Conservation (phyloP, 2,888 invertebrate species). For the Clanis bilineata region DNA sequence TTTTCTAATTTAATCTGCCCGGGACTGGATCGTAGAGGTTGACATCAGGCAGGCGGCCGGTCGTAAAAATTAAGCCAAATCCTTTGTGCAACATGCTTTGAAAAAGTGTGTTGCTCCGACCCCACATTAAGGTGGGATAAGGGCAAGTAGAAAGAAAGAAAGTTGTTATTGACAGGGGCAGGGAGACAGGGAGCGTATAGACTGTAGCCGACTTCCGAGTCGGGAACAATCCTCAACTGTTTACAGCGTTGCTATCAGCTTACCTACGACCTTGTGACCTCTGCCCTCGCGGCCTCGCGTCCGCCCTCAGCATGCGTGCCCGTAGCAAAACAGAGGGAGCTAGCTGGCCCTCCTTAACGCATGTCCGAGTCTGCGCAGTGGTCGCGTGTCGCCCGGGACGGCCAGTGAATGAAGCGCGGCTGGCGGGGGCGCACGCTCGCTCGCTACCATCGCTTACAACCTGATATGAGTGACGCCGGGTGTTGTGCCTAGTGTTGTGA, state of each 20-base stretch:
- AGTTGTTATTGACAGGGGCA: not conserved
- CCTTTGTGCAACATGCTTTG: too few relatives aligned
- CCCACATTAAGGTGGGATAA: too few relatives aligned
- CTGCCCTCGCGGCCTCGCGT: slow-evolving; percentile 45
- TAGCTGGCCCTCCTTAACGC: slow-evolving; percentile 52
- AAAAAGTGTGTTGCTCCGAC: too few relatives aligned
- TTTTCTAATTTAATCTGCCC: too few relatives aligned
- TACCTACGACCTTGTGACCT: slow-evolving; percentile 74
- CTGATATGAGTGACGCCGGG: slow-evolving; percentile 63
- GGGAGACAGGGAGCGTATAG: not conserved
- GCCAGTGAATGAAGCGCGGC: slow-evolving; percentile 71
- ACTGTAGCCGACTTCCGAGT: slow-evolving; percentile 6
- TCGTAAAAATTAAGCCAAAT: too few relatives aligned
- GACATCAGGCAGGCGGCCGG: too few relatives aligned
- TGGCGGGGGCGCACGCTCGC: slow-evolving; percentile 51
- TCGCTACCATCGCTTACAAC: slow-evolving; percentile 33
- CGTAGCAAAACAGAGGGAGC: slow-evolving; percentile 62
- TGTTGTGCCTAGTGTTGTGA: slow-evolving; percentile 56
- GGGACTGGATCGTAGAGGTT: too few relatives aligned
- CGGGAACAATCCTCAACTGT: slow-evolving; percentile 32
- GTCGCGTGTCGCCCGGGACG: slow-evolving; percentile 60
- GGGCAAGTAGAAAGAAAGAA: too few relatives aligned
- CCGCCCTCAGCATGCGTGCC: slow-evolving; percentile 59
- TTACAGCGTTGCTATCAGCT: slow-evolving; percentile 50
- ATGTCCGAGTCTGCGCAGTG: slow-evolving; percentile 71